phyloP scores from a whole-genome alignment of 2,888 invertebrate genomes.

The Caenorhabditis virilis region DNA sequence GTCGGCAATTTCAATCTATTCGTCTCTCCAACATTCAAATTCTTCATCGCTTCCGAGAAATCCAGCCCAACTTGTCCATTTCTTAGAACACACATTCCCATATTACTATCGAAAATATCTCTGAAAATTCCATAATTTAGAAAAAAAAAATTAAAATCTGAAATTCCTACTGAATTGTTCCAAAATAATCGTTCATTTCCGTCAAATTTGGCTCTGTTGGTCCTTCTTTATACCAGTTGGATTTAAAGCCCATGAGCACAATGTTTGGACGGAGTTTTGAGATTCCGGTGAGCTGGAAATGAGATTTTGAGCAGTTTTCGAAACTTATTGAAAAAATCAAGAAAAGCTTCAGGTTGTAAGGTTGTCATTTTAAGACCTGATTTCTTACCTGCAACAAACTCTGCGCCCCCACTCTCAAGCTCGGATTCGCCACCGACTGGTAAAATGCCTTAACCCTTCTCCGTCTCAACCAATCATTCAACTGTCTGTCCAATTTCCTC shows the following conservation, averaged over 20 bases:
- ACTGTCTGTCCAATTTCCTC: conserved; percentile 72
- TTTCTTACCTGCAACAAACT: conserved; percentile 69
- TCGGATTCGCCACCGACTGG: conserved; percentile 71
- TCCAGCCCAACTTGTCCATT: conserved; percentile 86
- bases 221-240: conserved; percentile 80
- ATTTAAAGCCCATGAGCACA: conserved; percentile 89
- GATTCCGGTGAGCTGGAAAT: conserved; percentile 81
- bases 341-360: too few relatives aligned
- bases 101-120: conserved; percentile 90
- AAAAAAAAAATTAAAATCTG: conserved; percentile 53
- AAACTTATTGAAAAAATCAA: too few relatives aligned
- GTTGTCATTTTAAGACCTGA: too few relatives aligned
- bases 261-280: conserved; percentile 94
- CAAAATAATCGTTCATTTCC: conserved; percentile 81
- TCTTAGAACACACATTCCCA: conserved; percentile 87
- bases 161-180: conserved; percentile 85
- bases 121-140: conserved; percentile 72
- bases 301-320: too few relatives aligned
- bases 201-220: conserved; percentile 66
- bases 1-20: conserved; percentile 22
- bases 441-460: conserved; percentile 83
- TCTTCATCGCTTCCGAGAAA: conserved; percentile 72
- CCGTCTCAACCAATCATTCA: conserved; percentile 80
- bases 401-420: conserved; percentile 67
- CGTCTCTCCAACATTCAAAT: conserved; percentile 34